Conservation (phyloP, 2,888 invertebrate species). For the Ophion obscuratus region DNA sequence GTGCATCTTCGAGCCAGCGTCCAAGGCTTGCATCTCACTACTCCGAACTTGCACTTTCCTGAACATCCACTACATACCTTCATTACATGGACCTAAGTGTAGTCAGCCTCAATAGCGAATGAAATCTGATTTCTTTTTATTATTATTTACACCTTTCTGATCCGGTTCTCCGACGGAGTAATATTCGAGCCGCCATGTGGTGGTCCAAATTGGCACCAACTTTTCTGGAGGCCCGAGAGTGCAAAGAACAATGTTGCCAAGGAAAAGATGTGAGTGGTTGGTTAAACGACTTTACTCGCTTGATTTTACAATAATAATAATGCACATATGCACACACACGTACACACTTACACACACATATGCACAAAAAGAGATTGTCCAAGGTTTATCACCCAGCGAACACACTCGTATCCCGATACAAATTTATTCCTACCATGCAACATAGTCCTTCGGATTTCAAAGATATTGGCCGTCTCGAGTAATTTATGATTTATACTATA, state of each 20-base stretch:
- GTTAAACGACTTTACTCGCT: neutral
- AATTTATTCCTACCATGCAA: constrained; percentile 59
- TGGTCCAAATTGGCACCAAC: constrained; percentile 4
- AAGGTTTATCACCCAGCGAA: constrained; percentile 55
- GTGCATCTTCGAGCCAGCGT: no score
- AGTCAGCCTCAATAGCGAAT: no score
- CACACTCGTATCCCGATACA: constrained; percentile 27
- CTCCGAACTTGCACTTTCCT: no score
- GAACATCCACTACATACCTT: no score
- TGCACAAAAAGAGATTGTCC: constrained; percentile 19
- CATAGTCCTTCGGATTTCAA: constrained; percentile 52
- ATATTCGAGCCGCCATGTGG: neutral
- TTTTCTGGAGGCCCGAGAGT: neutral
- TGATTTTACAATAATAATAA: neutral
- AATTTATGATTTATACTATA: constrained; percentile 64
- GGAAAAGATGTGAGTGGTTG: constrained; percentile 12
- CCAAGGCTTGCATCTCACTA: no score
- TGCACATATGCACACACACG: neutral
- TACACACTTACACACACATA: no score
- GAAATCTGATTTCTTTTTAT: neutral
- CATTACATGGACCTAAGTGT: no score
- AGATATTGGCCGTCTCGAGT: constrained; percentile 41
- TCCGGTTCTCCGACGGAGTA: neutral
- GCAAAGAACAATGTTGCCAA: neutral
- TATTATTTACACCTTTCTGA: neutral